Evolutionary conservation across 2,888 invertebrate species (phyloP).

Genomic region (Cyclophora punctaria): DNA sequence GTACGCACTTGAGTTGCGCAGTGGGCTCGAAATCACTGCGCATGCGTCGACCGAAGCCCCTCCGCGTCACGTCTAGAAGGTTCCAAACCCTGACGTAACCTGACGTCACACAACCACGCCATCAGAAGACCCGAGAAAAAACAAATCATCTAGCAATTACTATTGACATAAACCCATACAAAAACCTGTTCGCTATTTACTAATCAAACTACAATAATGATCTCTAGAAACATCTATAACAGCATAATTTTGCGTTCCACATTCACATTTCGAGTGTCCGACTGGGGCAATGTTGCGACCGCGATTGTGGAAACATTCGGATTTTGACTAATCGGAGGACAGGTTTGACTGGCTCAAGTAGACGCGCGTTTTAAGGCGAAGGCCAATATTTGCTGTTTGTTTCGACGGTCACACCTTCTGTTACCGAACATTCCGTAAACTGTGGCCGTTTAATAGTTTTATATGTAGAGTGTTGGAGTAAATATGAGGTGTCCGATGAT

Average conservation of each 20-base stretch:
- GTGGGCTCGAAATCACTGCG: constrained; percentile 3
- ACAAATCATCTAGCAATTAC: not conserved
- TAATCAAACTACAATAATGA: not conserved
- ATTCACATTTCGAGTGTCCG: constrained; percentile 11
- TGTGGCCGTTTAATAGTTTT: not conserved
- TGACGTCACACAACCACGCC: constrained; percentile 30
- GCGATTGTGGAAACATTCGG: constrained; percentile 20
- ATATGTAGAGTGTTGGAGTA: not conserved
- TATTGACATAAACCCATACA: not conserved
- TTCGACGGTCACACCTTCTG: constrained; percentile 6
- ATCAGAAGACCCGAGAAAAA: constrained; percentile 8
- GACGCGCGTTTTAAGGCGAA: constrained; percentile 18
- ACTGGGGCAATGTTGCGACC: constrained; percentile 12
- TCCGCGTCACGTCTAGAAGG: constrained; percentile 38
- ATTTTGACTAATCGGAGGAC: constrained; percentile 30
- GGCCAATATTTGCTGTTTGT: constrained; percentile 13
- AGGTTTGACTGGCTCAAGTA: constrained; percentile 25
- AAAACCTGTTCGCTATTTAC: too few relatives aligned
- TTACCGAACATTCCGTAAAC: not conserved
- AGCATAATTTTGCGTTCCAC: constrained; percentile 12
- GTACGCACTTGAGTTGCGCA: constrained; percentile 7
- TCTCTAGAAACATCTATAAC: constrained; percentile 2
- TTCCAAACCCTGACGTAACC: constrained; percentile 44
- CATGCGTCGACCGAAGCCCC: constrained; percentile 10
- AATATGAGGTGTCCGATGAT: constrained; percentile 2